These are phyloP conservation scores for Coccyzus lansbergi DNA, from an alignment of 2,797 vertebrate genomes.

Conservation along the genomic window DNA sequence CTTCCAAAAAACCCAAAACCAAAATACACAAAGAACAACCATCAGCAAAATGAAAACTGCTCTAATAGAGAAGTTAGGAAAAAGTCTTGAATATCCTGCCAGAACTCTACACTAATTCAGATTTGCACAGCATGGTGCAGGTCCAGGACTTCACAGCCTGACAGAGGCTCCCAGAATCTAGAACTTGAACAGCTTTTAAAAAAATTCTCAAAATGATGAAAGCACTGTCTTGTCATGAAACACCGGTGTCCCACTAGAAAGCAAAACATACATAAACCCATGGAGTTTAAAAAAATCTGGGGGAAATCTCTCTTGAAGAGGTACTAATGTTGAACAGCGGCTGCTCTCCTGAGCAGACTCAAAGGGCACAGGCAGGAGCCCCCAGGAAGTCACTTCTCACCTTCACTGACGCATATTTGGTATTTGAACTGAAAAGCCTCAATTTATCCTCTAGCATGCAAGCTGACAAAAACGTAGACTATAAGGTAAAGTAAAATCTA, in stretches of 20 bases:
- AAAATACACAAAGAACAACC: not conserved
- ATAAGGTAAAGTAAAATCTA: not conserved
- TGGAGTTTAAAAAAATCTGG: rapidly evolving
- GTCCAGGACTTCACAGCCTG: not conserved
- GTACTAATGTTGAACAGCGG: not conserved
- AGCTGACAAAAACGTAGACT: not conserved
- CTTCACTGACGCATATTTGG: not conserved
- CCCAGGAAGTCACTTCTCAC: not conserved
- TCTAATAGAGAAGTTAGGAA: not conserved
- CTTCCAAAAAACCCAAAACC: not conserved
- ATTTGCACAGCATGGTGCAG: rapidly evolving
- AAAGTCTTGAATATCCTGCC: not conserved
- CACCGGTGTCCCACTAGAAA: not conserved
- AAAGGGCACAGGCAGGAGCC: not conserved
- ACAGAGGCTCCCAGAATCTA: not conserved
- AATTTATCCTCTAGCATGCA: not conserved
- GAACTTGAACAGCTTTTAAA: not conserved
- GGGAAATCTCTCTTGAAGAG: not conserved
- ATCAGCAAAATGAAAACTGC: not conserved
- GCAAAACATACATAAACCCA: not conserved
- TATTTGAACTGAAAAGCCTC: not conserved
- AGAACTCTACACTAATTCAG: not conserved
- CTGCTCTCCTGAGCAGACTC: not conserved
- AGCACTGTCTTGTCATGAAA: not conserved
- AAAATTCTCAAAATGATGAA: not conserved